Evolutionary conservation across 2,113 vertebrate species (phyloP), one percentile per base, ranked within the genome.

Genomic region (Cryptoleucopteryx plumbea): DNA sequence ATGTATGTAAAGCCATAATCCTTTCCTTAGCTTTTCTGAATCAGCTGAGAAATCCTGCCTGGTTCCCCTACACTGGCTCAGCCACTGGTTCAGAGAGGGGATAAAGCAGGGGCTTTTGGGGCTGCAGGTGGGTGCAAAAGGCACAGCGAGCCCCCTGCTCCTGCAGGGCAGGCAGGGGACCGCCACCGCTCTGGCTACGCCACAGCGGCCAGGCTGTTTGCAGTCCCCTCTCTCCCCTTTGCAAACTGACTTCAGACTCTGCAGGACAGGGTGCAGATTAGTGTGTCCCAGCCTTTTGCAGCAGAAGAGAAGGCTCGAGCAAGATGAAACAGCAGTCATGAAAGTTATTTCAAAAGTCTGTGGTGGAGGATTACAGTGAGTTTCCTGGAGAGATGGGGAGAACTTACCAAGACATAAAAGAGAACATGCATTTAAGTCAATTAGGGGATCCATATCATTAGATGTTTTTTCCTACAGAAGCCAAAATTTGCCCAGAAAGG

Each of bases 1-100:
- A 95, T 85, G 6, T 91, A 95, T 96, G 82, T 65, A 93, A 96
- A 95, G 87, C 80, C 47, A 48, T 94, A 91, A 97, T 91, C 91
- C 82, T 94, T 81, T 74, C 78, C 70, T 88, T 47, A 15, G 68
- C 50, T 86, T 53, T 73, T n/a, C 78, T 70, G 53, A 90, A 75
- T 79, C 32, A 67, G n/a, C n/a, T 74, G 84, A 77, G 56, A 84
- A 96, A 87, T 88, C 89, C 66, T 86, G 27, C n/a, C 36, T 70
- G 48, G 40, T 34, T 96, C 9, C 47, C 25, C 26, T 34, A 11
- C 1, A 7, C 68, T 82, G 56, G 20, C 63, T 93, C 36, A 87
- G 58, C 16, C 15, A 0, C 31, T 20, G 45, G 18, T 45, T 87
- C 19, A 31, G 17, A 14, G 23, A 72, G 71, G 13, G 23, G 17